These are phyloP conservation scores for Gryllus longicercus DNA, from an alignment of 2,888 invertebrate species.

Conservation along the genomic window DNA sequence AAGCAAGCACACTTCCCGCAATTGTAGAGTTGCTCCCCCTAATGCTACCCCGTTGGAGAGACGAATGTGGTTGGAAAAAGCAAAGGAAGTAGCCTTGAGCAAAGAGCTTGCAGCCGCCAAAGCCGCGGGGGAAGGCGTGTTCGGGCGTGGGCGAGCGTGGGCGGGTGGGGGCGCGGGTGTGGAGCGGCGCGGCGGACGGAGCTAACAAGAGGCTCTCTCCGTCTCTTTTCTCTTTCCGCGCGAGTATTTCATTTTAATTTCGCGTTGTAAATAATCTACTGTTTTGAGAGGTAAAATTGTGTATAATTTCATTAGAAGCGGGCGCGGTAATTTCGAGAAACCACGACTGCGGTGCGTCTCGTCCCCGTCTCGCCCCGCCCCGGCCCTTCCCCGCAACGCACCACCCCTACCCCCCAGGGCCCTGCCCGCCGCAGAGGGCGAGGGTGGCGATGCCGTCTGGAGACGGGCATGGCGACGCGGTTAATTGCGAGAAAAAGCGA, in stretches of 20 bases:
- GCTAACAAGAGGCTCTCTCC: background rate
- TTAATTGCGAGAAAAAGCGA: slow-evolving; percentile 17
- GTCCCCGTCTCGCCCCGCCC: background rate
- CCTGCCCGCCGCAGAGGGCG: background rate
- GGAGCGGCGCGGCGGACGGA: too few species aligned
- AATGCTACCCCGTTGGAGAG: too few species aligned
- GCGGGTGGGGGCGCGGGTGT: too few species aligned
- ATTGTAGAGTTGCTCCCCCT: too few species aligned
- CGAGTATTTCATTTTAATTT: slow-evolving; percentile 1
- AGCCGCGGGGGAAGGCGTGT: too few species aligned
- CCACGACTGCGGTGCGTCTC: background rate
- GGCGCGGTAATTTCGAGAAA: slow-evolving; percentile 6
- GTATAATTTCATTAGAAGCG: background rate
- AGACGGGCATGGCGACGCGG: background rate
- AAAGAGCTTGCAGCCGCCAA: too few species aligned
- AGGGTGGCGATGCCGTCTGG: background rate
- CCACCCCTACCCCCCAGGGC: background rate
- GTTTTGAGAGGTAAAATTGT: slow-evolving; percentile 11
- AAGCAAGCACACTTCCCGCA: too few species aligned
- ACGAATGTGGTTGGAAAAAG: too few species aligned
- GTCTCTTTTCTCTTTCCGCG: background rate
- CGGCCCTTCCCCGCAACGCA: background rate
- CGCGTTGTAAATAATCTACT: slow-evolving; percentile 5
- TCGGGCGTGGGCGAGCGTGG: too few species aligned
- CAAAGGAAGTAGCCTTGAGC: too few species aligned